Base-by-base conservation (phyloP, 2,797 vertebrate genomes). In the Dryobates pubescens region DNA sequence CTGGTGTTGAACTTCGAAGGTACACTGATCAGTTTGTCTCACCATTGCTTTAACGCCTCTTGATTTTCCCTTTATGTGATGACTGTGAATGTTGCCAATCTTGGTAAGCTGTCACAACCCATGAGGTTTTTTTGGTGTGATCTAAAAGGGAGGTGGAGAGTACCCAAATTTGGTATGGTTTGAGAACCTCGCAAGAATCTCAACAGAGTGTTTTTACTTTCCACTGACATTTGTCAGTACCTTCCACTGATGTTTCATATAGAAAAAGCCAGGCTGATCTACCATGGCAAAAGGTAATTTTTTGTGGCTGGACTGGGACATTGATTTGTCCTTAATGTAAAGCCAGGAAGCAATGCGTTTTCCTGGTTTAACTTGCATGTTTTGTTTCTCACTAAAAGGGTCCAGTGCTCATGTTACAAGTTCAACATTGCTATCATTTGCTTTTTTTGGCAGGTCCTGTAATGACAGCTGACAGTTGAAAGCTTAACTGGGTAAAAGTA, bases 401-500 rank as follows among this genome's bases (percentile, higher is more conserved):
- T 91, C 88, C 54, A 94, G 82, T 0, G n/a, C 56, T 96, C 86
- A 79, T 79, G 67, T 88, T 94, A 94, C n/a, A 84, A 88, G 94
- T 96, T 96, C 79, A 96, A 64, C 38, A 90, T 84, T 87, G 84
- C 81, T 92, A 90, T 96, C 78, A 38, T 93, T 96, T 94, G 86
- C 95, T 95, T 96, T 95, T 93, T 86, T 82, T 96, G 93, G 76
- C 93, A 96, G 94, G 67, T 86, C 73, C 76, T 86, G 58, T 96
- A 94, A 94, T 95, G 92, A 94, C 85, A 91, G 95, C 86, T 97
- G 92, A 94, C 94, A 95, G 87, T 95, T 95, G 64, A 75, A 96
- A 96, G 82, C 91, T 97, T 94, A 96, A 94, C 83, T 96, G 91
- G 94, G 85, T 94, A 97, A 97, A 97, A 96, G 79, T 95, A 92